Base-by-base conservation (phyloP, 2,888 invertebrate species). In the Tipula vernalis region DNA sequence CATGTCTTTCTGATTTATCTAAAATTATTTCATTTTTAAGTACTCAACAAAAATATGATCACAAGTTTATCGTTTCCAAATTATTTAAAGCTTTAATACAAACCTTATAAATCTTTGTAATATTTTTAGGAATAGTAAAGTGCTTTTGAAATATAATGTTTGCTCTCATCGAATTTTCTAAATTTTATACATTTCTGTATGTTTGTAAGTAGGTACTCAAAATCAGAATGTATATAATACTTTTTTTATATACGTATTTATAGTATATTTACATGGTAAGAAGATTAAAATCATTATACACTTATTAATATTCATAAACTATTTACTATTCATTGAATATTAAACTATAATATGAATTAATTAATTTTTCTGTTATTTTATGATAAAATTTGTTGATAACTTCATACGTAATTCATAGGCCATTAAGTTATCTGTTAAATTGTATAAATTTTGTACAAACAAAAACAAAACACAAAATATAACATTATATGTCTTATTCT, bases 391-490 rank as follows among this genome's bases (percentile, higher is more conserved):
- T 84, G 36, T 84, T 84, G 84, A 84, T 84, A 84, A 84, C 39
- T 36, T 84, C 84, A 84, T 84, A 84, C 84, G 84, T 84, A 39
- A 84, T 41, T 36, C 84, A 84, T 84, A 84, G 41, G 84, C 36
- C 84, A 84, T 84, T 41, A 84, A 39, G 84, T 84, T 36, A 84
- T 84, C 36, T 84, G 84, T 84, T 84, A 84, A 84, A 84, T 84
- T 84, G 41, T 71, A 71, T 71, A 71, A 71, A 71, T 71, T 71
- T 71, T 71, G 28, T 28, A 71, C 28, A 71, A 57, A 71, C 71
- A 71, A 71, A 8, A n/a, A n/a, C n/a, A n/a, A 51, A 71, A 18
- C 2, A 57, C 71, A 71, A 4, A 71, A 71, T 71, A 71, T 15
- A 51, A 51, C 5, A 51, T 51, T 51, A 15, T 51, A 51, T 71